phyloP scores from a whole-genome alignment of 2,888 invertebrate species.

The Lymantria dispar region DNA sequence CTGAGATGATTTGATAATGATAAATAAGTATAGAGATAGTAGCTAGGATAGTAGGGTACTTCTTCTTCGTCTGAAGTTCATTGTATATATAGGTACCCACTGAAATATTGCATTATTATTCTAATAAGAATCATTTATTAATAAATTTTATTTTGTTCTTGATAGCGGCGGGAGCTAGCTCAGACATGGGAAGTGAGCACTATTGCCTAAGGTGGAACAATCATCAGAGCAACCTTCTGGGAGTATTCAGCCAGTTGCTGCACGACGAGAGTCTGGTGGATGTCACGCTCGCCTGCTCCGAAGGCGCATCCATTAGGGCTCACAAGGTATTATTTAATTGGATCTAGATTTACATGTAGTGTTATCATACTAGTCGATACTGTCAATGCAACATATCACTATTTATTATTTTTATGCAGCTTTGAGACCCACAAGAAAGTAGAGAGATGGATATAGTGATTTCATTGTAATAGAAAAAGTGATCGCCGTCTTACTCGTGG shows the following conservation, averaged over 20 bases:
- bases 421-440: too few relatives aligned
- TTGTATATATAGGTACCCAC: too few relatives aligned
- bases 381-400: neutral
- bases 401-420: too few relatives aligned
- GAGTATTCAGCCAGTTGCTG: conserved; percentile 97
- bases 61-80: too few relatives aligned
- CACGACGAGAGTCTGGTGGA: conserved; percentile 97
- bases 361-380: too few relatives aligned
- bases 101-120: too few relatives aligned
- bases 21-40: too few relatives aligned
- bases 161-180: conserved; percentile 91
- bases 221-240: conserved; percentile 99
- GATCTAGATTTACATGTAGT: too few relatives aligned
- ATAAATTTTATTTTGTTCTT: conserved; percentile 8
- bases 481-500: too few relatives aligned
- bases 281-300: conserved; percentile 97
- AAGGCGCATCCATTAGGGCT: conserved; percentile 96
- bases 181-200: conserved; percentile 99
- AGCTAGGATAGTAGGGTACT: neutral
- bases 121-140: neutral
- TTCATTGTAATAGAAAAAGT: too few relatives aligned
- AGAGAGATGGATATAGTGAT: too few relatives aligned
- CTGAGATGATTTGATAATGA: too few relatives aligned
- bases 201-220: conserved; percentile 99
- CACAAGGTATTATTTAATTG: conserved; percentile 88